These are phyloP conservation scores for Dysmachus trigonus DNA, from an alignment of 2,888 invertebrate genomes.

Conservation along the genomic window DNA sequence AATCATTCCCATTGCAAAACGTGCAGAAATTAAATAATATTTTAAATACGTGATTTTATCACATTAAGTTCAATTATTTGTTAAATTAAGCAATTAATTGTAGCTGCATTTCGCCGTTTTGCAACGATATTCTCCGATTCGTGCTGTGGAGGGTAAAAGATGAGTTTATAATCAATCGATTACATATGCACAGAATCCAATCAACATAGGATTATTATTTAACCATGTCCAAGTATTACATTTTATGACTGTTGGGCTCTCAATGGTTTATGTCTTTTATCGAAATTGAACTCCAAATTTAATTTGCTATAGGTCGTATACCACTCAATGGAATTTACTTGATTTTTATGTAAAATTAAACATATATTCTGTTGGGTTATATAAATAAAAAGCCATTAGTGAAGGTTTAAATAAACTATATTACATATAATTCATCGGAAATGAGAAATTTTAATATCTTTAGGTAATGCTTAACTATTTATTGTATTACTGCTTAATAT, in stretches of 20 bases:
- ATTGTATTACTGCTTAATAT: too few species aligned
- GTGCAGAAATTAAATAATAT: background rate
- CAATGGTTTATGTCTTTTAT: background rate
- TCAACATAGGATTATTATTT: background rate
- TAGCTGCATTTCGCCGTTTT: background rate
- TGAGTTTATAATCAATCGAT: background rate
- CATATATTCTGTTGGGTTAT: too few species aligned
- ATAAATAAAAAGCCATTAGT: too few species aligned
- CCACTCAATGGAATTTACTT: too few species aligned
- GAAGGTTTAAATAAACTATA: too few species aligned
- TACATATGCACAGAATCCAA: background rate
- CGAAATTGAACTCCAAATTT: background rate
- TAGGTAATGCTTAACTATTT: too few species aligned
- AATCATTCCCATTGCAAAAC: background rate
- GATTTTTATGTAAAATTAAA: background rate
- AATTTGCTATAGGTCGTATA: background rate
- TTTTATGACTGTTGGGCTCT: background rate
- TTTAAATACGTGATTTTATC: background rate
- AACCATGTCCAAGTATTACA: background rate
- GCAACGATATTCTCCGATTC: background rate
- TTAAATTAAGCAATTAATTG: background rate
- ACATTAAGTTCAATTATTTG: background rate
- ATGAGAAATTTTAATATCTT: too few species aligned
- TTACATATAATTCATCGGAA: too few species aligned
- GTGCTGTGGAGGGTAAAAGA: background rate